Conservation (phyloP, 2,888 invertebrate genomes). For the Pharmacophagus antenor region DNA sequence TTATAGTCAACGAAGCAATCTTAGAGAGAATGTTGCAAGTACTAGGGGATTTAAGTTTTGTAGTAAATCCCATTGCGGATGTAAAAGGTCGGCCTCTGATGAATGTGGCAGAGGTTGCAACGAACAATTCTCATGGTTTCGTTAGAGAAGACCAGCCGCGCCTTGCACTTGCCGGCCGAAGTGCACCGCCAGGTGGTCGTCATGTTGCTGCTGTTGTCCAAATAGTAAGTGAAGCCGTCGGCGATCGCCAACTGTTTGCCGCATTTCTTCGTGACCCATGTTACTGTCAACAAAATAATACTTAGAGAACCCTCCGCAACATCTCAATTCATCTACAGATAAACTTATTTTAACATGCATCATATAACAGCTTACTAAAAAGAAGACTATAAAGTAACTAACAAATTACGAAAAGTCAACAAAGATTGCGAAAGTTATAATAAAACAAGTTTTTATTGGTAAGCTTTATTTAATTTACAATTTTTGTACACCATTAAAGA, state of each 20-base stretch:
- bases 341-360: background rate
- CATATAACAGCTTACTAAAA: no score
- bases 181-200: conserved; percentile 42
- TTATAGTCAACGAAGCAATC: background rate
- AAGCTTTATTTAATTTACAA: background rate
- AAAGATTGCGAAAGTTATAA: background rate
- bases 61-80: conserved; percentile 29
- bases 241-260: conserved; percentile 33
- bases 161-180: conserved; percentile 35
- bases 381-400: no score
- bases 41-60: conserved; percentile 21
- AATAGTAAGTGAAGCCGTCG: conserved; percentile 42
- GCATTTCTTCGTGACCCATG: conserved; percentile 21
- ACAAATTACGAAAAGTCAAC: no score
- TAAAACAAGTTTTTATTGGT: background rate
- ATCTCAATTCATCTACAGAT: background rate
- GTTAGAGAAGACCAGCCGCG: conserved; percentile 33
- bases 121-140: conserved; percentile 27
- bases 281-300: conserved; percentile 15
- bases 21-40: background rate
- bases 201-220: conserved; percentile 26
- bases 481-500: background rate
- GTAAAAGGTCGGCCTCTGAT: conserved; percentile 33
- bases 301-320: background rate
- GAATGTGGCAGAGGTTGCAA: conserved; percentile 33